Base-by-base conservation (phyloP, 1,140 invertebrate species). In the Anoplolepis gracilipes region DNA sequence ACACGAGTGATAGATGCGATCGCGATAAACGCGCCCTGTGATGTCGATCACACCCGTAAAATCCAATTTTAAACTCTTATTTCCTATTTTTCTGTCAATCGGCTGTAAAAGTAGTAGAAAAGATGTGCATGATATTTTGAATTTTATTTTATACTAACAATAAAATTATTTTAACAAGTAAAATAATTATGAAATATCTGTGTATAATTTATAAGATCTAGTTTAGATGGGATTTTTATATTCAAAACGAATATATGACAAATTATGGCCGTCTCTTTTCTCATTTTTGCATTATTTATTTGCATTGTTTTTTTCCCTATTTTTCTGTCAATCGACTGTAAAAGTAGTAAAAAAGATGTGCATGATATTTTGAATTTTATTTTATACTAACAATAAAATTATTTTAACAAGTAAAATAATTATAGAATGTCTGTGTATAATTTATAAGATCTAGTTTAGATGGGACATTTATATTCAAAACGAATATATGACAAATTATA, bases 41-140 rank as follows among this genome's bases (percentile, higher is more conserved):
- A 57, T 19, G 8, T 10, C 30, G 13, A 78, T 53, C 19, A 33
- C 55, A 39, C 13, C 19, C 10, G n/a, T 22, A 42, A 39, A 2
- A 19, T 42, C 3, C 10, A 64, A 57, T n/a, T 69, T 70, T 81
- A 36, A 70, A 30, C 22, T 57, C 36, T 81, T 25, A 11, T 13
- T 46, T 42, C 25, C 5, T 30, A 30, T 7, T 13, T 42, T 28
- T 22, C 22, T 28, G 28, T 11, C 25, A 7, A 6, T 49, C 36
- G 0, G 13, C 3, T 28, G 0, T 6, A 7, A 6, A 11, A 8
- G 16, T 70, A 16, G 13, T 22, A 25, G 39, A 30, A 33, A 25
- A 16, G 13, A n/a, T 59, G 1, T 10, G 7, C 30, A n/a, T 6
- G 28, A n/a, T 39, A 2, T 42, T 36, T 61, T 62, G 16, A 6